Conservation (phyloP, 2,797 vertebrate species). For the Chrosomus eos region DNA sequence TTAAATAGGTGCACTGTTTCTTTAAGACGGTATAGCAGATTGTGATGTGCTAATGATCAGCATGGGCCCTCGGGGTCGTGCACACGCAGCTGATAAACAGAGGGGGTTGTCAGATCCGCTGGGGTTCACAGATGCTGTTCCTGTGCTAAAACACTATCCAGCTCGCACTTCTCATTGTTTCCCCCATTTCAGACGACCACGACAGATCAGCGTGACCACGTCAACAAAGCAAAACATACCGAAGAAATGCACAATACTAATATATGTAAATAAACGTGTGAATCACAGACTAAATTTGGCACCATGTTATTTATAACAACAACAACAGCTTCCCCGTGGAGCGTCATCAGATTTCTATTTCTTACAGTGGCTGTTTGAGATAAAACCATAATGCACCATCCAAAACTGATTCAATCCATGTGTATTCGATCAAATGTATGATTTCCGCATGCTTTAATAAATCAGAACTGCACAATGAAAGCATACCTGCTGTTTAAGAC, state of each 20-base stretch:
- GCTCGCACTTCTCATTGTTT: conserved; percentile 41
- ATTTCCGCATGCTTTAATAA: background rate
- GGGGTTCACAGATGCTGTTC: conserved; percentile 55
- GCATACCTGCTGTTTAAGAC: conserved; percentile 70
- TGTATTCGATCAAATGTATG: conserved; percentile 45
- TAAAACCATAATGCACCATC: background rate
- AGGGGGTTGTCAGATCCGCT: conserved; percentile 56
- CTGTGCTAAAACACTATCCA: conserved; percentile 42
- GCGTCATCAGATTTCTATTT: background rate
- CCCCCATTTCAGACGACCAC: background rate
- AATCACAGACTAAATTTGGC: conserved; percentile 3
- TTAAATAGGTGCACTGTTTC: background rate
- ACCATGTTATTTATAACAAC: conserved; percentile 13
- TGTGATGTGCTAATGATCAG: conserved; percentile 53
- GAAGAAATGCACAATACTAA: background rate
- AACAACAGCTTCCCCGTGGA: background rate
- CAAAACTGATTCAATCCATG: background rate
- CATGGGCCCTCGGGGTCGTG: background rate
- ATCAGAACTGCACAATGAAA: conserved; percentile 8
- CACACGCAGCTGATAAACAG: conserved; percentile 8
- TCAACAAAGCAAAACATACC: conserved; percentile 14
- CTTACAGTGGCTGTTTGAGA: background rate
- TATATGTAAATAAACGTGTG: background rate
- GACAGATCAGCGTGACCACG: background rate
- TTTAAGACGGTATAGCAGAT: conserved; percentile 21